A percentile compares a stretch with the other conserved stretches of the same genome.
These are phyloP conservation scores for Parapsyche elsis DNA, from an alignment of 1,140 invertebrate species.

Conservation along the genomic window DNA sequence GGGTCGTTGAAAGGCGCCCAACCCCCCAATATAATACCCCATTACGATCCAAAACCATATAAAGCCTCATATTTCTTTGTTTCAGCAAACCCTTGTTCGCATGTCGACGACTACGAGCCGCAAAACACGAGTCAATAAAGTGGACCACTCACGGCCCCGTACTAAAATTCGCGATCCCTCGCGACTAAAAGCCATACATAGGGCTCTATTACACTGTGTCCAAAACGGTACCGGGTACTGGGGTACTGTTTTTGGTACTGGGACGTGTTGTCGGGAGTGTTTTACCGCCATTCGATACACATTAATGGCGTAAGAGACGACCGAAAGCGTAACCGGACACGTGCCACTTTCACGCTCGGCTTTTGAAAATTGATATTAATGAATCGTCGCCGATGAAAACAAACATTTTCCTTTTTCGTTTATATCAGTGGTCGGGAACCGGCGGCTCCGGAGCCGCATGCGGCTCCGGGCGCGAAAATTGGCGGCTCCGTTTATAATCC, in stretches of 20 bases:
- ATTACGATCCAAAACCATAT: not conserved
- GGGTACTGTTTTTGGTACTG: too few relatives aligned
- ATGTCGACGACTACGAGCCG: constrained; percentile 19
- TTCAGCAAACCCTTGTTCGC: constrained; percentile 14
- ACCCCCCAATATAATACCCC: too few relatives aligned
- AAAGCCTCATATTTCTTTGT: constrained; percentile 47
- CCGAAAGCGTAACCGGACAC: constrained; percentile 3
- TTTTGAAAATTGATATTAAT: constrained; percentile 26
- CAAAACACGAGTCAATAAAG: constrained; percentile 45
- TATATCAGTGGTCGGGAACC: not conserved
- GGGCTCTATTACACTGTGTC: not conserved
- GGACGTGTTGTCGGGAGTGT: not conserved
- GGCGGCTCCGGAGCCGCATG: too few relatives aligned
- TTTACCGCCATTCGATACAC: constrained; percentile 14
- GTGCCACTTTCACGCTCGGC: constrained; percentile 14
- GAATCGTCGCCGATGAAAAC: constrained; percentile 9
- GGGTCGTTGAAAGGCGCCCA: too few relatives aligned
- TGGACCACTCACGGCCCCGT: not conserved
- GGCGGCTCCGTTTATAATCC: too few relatives aligned
- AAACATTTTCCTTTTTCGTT: not conserved
- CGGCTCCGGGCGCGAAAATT: too few relatives aligned
- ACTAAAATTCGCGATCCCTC: constrained; percentile 22
- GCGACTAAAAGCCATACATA: constrained; percentile 14
- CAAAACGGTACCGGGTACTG: too few relatives aligned
- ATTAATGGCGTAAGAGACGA: not conserved